Percentiles rank a stretch among this genome's conserved stretches.
Evolutionary conservation across 2,113 vertebrate genomes (phyloP).

Genomic region (Desmodus rotundus): DNA sequence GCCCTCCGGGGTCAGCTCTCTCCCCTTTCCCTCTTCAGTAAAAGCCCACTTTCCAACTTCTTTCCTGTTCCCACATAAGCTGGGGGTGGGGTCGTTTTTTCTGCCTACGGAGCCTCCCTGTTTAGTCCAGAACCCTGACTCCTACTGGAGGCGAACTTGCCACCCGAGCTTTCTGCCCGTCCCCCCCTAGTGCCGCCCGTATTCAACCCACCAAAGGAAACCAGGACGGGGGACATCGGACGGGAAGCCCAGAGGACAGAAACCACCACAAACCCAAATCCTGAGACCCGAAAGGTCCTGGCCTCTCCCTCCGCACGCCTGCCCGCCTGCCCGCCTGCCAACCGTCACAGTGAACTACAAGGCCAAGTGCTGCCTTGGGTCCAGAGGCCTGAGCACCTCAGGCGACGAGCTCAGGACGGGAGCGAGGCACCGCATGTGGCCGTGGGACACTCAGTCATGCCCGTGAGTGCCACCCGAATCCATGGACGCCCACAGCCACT

Average conservation of each 20-base stretch:
- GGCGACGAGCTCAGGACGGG: background rate
- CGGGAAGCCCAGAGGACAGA: background rate
- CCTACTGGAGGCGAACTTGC: background rate
- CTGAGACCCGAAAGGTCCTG: background rate
- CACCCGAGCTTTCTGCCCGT: background rate
- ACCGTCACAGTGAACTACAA: rapidly evolving
- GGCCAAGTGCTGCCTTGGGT: background rate
- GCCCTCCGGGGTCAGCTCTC: background rate
- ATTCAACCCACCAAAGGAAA: background rate
- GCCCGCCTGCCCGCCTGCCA: too few relatives aligned
- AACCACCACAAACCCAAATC: background rate
- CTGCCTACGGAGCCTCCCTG: background rate
- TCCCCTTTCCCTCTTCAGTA: background rate
- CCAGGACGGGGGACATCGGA: background rate
- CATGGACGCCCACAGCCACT: background rate
- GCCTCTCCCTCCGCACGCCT: background rate
- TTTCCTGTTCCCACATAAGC: background rate
- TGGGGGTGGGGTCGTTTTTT: too few relatives aligned
- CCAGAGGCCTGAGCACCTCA: background rate
- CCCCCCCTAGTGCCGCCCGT: background rate
- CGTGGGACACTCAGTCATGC: background rate
- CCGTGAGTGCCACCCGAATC: background rate
- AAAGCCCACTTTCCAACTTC: background rate
- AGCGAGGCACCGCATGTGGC: background rate
- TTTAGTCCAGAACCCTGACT: background rate